Evolutionary conservation across 2,797 vertebrate genomes (phyloP).

Genomic region (Choloepus didactylus): DNA sequence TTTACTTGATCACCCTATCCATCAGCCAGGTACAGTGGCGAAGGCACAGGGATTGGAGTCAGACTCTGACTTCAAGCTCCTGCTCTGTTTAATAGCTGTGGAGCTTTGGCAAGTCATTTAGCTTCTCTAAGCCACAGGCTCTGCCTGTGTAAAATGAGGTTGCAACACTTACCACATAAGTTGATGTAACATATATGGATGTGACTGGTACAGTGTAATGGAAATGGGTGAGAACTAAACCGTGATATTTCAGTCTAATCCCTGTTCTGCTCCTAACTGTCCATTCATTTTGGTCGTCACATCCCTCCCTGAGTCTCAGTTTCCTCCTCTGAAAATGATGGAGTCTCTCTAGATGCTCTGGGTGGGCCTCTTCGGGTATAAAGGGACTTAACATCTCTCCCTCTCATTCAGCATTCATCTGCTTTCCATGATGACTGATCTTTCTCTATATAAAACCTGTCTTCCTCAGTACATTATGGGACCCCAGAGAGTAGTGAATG

Average conservation of each 20-base stretch:
- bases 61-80: slow-evolving; percentile 5
- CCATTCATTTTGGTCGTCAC: neutral
- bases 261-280: neutral
- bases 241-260: neutral
- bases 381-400: neutral
- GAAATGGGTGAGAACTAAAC: neutral
- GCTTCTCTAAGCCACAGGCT: neutral
- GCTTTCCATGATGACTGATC: slow-evolving; percentile 4
- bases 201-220: neutral
- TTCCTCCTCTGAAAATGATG: slow-evolving; percentile 54
- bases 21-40: neutral
- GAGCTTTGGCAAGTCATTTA: neutral
- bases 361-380: neutral
- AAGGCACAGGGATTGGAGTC: neutral
- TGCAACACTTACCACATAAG: neutral
- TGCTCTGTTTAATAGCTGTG: neutral
- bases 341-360: neutral
- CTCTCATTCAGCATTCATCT: neutral
- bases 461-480: slow-evolving; percentile 28
- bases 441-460: slow-evolving; percentile 32
- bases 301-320: neutral
- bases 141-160: neutral
- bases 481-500: neutral
- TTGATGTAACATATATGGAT: too few relatives aligned
- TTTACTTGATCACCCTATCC: neutral